Evolutionary conservation across 2,797 vertebrate species (phyloP), one percentile per base, ranked within the genome.

Genomic region (Sphaeramia orbicularis): DNA sequence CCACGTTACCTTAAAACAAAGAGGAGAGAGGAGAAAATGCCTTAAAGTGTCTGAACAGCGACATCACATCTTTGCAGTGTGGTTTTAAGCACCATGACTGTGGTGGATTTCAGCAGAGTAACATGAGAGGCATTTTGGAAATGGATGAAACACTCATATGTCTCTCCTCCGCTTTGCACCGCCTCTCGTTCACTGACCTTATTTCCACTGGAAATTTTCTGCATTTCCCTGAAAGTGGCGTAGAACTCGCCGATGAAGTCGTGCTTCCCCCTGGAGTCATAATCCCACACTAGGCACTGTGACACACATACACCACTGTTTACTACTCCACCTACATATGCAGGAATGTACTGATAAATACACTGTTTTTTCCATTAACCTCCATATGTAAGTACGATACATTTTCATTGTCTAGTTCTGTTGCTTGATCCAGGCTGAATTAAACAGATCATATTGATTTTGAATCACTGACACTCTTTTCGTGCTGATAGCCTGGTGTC

Each of bases 161-260:
- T 70, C 65, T 83, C 69, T 66, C 40, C 71, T 70, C 53, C 1
- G 2, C 58, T 79, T 40, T 47, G 48, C 63, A 69, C 50, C 37
- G 16, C 63, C 70, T 80, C 71, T 76, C 50, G 15, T 61, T 83
- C 71, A 86, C 91, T 89, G 87, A 89, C 97, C 96, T 96, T 96
- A 90, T 94, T 96, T 88, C 92, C 95, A 52, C 91, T 88, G 38
- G 95, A 95, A 2, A 94, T 95, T 77, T 93, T 95, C 93, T 97
- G 97, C 96, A 98, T 97, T 89, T 98, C 97, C 83, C 93, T 94
- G 19, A 99, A 98, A 56, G 95, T 97, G 76, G 97, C 94, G 74
- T 95, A 95, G 90, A 99, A 99, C 86, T 98, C 96, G 0, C 97
- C 98, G 0, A 98, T 99, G 94, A 97, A 98, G 92, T 98, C 97